Base-by-base conservation (phyloP, 2,113 vertebrate species). In the Microcebus tavaratra region DNA sequence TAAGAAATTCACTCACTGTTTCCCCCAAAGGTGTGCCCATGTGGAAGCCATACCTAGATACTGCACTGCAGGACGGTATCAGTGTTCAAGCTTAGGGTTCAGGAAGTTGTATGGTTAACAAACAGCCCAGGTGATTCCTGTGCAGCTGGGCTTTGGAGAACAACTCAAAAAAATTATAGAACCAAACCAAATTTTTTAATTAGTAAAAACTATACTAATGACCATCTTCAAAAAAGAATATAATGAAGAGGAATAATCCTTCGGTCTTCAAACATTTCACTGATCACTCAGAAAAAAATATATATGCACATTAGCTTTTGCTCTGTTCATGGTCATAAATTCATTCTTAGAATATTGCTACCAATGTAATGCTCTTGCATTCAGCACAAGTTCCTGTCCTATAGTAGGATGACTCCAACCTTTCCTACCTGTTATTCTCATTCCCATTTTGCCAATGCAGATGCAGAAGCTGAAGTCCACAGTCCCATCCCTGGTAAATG, bases 181-280 rank as follows among this genome's bases (percentile, higher is more conserved):
- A 50, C 23, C n/a, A 94, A 87, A 72, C 36, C 15, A 86, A 92
- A 76, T 21, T 0, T 27, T 83, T 93, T 23, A 79, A 55, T 57
- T 73, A 78, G 39, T 57, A 73, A 76, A 79, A 83, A 67, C 20
- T 53, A 34, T 82, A 78, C 6, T 86, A 82, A 81, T 34, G 72
- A 53, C 2, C 34, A 83, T 55, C n/a, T 86, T 91, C 45, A 50
- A 92, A 82, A 91, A 73, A 50, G 25, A 89, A 72, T 73, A 79
- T 29, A 73, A 50, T 76, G 18, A 70, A 82, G 80, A 65, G 29
- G 23, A 53, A 65, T 65, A 75, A 59, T 88, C 45, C 23, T 83
- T 50, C 21, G n/a, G 18, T 94, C 53, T 93, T 96, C 68, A 80
- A 68, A 61, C 55, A 84, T 61, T 93, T 90, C 79, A 67, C 12